Conservation (phyloP, 2,113 vertebrate genomes). For the Psittacara wagleri region DNA sequence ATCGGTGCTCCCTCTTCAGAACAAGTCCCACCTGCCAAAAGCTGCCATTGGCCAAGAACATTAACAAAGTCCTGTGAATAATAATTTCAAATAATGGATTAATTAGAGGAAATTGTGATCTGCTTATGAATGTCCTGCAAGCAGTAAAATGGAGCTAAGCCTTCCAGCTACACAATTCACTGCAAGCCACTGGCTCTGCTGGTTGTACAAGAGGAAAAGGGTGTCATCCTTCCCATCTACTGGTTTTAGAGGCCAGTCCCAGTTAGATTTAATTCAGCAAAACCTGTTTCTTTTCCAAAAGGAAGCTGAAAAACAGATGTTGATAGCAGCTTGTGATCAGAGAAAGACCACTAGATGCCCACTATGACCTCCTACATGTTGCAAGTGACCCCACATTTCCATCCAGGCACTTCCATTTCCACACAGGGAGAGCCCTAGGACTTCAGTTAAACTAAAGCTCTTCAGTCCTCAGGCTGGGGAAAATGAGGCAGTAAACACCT, state of each 20-base stretch:
- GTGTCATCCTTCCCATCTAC: rapidly evolving
- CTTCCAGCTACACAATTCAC: background rate
- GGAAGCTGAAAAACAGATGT: background rate
- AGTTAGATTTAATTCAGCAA: background rate
- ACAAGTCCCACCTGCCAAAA: background rate
- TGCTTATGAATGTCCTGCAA: background rate
- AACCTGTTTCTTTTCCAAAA: background rate
- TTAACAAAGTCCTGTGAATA: conserved; percentile 17
- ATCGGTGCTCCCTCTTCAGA: background rate
- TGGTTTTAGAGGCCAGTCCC: background rate
- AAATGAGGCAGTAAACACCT: background rate
- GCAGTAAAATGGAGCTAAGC: background rate
- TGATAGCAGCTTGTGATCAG: background rate
- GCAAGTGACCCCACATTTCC: background rate
- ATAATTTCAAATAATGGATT: conserved; percentile 41
- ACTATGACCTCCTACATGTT: rapidly evolving
- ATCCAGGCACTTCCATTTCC: background rate
- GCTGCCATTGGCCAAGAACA: background rate
- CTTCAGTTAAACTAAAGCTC: background rate
- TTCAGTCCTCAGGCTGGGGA: background rate
- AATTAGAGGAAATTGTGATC: conserved; percentile 32
- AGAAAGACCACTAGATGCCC: background rate
- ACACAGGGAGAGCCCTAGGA: background rate
- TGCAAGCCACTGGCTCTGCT: background rate
- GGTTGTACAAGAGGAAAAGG: background rate